phyloP scores from a whole-genome alignment of 2,888 invertebrate species.

The Chesias legatella region DNA sequence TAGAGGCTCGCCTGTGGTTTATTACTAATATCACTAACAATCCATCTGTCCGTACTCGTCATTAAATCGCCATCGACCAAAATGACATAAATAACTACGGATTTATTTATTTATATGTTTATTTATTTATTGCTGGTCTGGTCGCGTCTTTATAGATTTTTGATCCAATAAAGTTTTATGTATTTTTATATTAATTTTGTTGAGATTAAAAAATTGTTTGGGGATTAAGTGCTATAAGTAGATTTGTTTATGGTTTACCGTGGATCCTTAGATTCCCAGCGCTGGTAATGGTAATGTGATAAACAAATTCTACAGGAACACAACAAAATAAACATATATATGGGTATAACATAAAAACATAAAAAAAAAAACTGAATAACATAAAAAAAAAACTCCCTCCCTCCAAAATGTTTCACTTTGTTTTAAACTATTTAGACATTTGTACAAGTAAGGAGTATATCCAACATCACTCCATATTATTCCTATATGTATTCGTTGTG shows the following conservation, averaged over 20 bases:
- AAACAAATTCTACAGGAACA: no score
- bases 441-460: no score
- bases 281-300: no score
- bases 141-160: constrained; percentile 29
- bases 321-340: no score
- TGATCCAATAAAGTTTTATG: constrained; percentile 32
- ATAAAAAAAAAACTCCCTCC: no score
- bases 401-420: no score
- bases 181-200: constrained; percentile 31
- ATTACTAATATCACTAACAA: constrained; percentile 51
- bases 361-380: no score
- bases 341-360: no score
- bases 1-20: constrained; percentile 27
- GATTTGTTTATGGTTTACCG: constrained; percentile 19
- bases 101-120: constrained; percentile 61
- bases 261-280: constrained; percentile 5
- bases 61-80: constrained; percentile 59
- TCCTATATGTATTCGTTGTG: no score
- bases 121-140: constrained; percentile 40
- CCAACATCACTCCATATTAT: no score
- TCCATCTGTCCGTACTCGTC: constrained; percentile 48
- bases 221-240: constrained; percentile 28
- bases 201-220: constrained; percentile 32
- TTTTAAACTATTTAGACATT: no score
- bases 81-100: constrained; percentile 60